Base-by-base conservation (phyloP, 92 coral and sea anemone genomes). In the Heliopora coerulea region DNA sequence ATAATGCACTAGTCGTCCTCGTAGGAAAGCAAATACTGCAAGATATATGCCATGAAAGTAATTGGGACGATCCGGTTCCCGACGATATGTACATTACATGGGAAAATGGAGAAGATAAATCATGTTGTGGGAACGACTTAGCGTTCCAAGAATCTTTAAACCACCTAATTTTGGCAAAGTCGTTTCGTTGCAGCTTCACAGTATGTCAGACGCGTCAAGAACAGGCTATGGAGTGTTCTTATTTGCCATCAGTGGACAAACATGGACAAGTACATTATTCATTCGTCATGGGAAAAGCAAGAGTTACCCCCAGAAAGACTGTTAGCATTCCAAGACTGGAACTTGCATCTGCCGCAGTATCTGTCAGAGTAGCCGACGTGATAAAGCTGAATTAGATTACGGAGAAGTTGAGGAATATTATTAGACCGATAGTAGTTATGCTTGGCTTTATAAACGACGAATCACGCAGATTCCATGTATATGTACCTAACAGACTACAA, bases 131-230 rank as follows among this genome's bases (percentile, higher is more conserved):
- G 9, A 12, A 61, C n/a, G 20, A 61, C 39, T 28, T 79, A 24
- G 69, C 75, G 61, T 83, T 42, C 74, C 57, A 0, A 54, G 89
- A 54, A 75, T 86, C 50, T 85, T 49, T 79, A 85, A 85, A 61
- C 89, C 89, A 13, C 62, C 66, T 20, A 80, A 77, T 14, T 85
- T 81, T 56, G 83, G 86, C 25, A 59, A 56, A 25, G 62, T 75
- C 10, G 61, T 14, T 19, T 40, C 42, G 28, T 69, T 57, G 9
- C 83, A 86, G 79, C 68, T 61, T 61, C 68, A 61, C 30, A 8
- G 30, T 34, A 28, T 61, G 14, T 61, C 68, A 10, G 68, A 61
- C 30, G 68, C 68, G 31, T 28, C 42, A 12, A 61, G 42, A 3
- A 29, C 2, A 34, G 68, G 68, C 5, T 61, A 61, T 34, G 44